Conservation (phyloP, 2,888 invertebrate genomes). For the Mechanitis messenoides region DNA sequence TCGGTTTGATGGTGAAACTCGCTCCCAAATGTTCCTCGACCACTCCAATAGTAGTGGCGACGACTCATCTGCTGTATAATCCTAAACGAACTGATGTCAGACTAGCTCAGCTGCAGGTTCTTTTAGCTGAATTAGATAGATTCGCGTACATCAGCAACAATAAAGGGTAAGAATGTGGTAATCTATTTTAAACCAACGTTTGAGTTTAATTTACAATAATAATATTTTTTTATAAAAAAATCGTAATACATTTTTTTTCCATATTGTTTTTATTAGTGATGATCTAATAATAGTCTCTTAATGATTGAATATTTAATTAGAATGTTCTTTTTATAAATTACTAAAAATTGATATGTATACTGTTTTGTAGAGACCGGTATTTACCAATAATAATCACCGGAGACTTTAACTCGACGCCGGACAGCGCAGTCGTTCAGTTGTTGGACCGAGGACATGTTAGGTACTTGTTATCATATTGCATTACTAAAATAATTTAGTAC, state of each 20-base stretch:
- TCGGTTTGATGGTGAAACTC: slow-evolving; percentile 88
- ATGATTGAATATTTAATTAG: no score
- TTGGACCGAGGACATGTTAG: slow-evolving; percentile 79
- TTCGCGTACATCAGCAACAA: slow-evolving; percentile 76
- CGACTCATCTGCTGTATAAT: slow-evolving; percentile 96
- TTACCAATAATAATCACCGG: slow-evolving; percentile 92
- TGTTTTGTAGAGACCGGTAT: slow-evolving; percentile 65
- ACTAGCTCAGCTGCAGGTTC: slow-evolving; percentile 88
- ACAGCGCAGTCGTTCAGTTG: slow-evolving; percentile 82
- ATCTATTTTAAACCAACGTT: no score
- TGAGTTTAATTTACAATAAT: no score
- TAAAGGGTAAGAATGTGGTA: slow-evolving; percentile 37
- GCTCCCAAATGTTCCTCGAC: slow-evolving; percentile 66
- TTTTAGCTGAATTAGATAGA: slow-evolving; percentile 90
- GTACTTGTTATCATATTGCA: slow-evolving; percentile 33
- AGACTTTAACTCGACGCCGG: slow-evolving; percentile 92
- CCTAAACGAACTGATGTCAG: slow-evolving; percentile 92
- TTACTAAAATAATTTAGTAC: not conserved
- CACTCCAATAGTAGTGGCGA: slow-evolving; percentile 85
- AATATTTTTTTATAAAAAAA: no score
- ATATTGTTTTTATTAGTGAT: no score
- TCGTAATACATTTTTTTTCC: no score
- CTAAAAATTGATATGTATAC: not conserved
- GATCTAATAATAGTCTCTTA: no score
- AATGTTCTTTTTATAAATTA: no score